Base-by-base conservation (phyloP, 2,797 vertebrate genomes). In the Eulemur coronatus region DNA sequence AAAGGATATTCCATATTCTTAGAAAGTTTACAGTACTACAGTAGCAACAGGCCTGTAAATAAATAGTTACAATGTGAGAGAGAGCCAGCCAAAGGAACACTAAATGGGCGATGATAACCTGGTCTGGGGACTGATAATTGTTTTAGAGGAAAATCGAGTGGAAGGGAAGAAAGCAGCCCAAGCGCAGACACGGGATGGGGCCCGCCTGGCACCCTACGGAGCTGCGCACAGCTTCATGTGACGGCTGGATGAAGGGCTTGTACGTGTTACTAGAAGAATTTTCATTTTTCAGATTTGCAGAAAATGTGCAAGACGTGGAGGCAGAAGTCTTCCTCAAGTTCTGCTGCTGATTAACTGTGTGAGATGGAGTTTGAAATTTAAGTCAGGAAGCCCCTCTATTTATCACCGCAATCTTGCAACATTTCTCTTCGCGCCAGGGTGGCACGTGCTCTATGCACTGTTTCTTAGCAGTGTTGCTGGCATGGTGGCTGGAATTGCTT, bases 151-250 rank as follows among this genome's bases (percentile, higher is more conserved):
- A 43, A 10, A 43, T 43, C 9, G 9, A 61, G 48, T 41, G 52
- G 52, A 65, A 84, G 33, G 73, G n/a, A 81, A 67, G 46, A 72
- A 73, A 41, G 35, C 7, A 84, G 8, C 28, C 2, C 11, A 57
- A 15, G 30, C 6, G 35, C 33, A 5, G 2, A 14, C 26, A 24
- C 5, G 12, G 6, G 65, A 12, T 14, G 4, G 24, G 3, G 63
- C 48, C 30, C 30, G 35, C 78, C n/a, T 59, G 50, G 59, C 26
- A 35, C 18, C 52, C 18, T 13, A 0, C 26, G 33, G 43, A 28
- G 18, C 59, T 24, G 33, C 17, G 2, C 4, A 22, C 5, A 4
- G 2, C 55, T 55, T 52, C 41, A 1, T 0, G 30, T 46, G n/a
- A n/a, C 17, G 1, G 1, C 24, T 28, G 4, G 18, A 2, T 26